Evolutionary conservation across 2,113 vertebrate species (phyloP).

Genomic region (Phaethon lepturus): DNA sequence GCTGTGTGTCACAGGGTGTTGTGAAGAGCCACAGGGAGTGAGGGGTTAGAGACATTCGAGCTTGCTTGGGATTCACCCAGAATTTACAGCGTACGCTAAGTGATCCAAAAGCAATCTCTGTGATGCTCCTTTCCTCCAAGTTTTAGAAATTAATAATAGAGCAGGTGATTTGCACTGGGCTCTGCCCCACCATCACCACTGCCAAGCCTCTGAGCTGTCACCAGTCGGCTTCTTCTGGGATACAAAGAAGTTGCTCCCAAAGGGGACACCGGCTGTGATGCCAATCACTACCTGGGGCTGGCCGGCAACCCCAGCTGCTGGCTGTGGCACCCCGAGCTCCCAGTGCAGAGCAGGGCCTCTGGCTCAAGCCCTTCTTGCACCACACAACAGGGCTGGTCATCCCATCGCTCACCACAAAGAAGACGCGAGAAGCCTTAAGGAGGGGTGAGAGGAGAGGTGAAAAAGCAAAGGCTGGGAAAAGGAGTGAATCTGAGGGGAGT

Average conservation of each 20-base stretch:
- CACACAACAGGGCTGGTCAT: no score
- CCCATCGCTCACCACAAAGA: background rate
- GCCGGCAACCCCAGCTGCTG: rapidly evolving
- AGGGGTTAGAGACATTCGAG: background rate
- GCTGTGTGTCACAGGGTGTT: background rate
- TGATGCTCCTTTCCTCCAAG: background rate
- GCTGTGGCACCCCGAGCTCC: background rate
- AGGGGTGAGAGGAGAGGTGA: background rate
- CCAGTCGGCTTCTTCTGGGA: background rate
- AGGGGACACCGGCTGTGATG: rapidly evolving
- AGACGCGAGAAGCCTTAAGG: background rate
- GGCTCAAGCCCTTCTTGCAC: background rate
- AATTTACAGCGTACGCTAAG: background rate
- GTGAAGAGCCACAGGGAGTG: background rate
- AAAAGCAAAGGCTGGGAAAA: background rate
- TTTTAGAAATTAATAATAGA: background rate
- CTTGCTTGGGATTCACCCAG: background rate
- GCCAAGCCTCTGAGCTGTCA: background rate
- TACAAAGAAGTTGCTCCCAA: background rate
- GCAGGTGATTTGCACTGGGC: background rate
- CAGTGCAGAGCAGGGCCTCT: background rate
- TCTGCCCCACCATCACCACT: background rate
- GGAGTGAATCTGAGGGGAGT: background rate
- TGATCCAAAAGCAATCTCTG: background rate
- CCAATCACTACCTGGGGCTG: background rate